Base-by-base conservation (phyloP, 2,888 invertebrate genomes). In the Meliscaeva auricollis region DNA sequence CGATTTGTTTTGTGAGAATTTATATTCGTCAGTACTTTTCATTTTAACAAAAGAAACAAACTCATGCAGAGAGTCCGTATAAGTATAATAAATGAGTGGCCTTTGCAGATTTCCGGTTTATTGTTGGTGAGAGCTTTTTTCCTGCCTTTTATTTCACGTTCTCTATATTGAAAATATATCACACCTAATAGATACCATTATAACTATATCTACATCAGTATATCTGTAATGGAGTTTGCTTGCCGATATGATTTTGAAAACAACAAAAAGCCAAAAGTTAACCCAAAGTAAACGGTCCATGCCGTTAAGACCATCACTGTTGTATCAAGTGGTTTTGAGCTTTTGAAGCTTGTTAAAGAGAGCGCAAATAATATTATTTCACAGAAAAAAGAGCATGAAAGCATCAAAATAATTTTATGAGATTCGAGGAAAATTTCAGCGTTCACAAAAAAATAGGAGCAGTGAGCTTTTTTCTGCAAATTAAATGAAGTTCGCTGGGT, bases 201-300 rank as follows among this genome's bases (percentile, higher is more conserved):
- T 7, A 1, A n/a, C 11, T 26, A 26, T 3, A 26, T 26, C 26
- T 4, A 26, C 4, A 26, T 26, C 26, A 26, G n/a, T n/a, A n/a
- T n/a, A n/a, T n/a, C n/a, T n/a, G n/a, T n/a, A 26, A 26, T 13
- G 13, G 7, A 50, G 52, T 62, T 62, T 62, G 41, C 26, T 22
- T 44, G 11, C 48, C 32, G 60, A 13, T n/a, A n/a, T 22, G 32
- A 41, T 62, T 75, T 46, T n/a, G 22, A 48, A 64, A 58, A 70
- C 58, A 54, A 44, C 50, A 50, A 56, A 66, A 81, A 76, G 76
- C 56, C 70, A 72, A 76, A 76, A 76, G 64, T 76, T 70, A 70
- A 64, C 22, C 46, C 35, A 70, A 70, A 76, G 68, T 62, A 75
- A 80, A 80, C 68, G 44, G 60, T 66, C 46, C 66, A 62, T 52